Evolutionary conservation across 1,140 invertebrate genomes (phyloP), one percentile per base, ranked within the genome.

Genomic region (Acyrthosiphon pisum): DNA sequence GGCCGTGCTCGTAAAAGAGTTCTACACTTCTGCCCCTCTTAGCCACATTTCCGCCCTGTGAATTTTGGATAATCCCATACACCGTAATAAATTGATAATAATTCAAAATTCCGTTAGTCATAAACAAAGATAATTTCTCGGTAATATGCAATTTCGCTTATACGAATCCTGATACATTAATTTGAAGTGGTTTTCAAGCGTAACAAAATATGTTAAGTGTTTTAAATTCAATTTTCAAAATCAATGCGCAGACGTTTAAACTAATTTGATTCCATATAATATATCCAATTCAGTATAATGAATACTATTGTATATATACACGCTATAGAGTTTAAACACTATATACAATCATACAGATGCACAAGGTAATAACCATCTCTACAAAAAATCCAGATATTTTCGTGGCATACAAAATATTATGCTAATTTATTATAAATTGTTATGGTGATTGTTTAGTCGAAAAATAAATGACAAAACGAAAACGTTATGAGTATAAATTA

Each of bases 41-140:
- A 23, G 20, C 1, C 14, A n/a, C 37, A 76, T 92, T 92, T 41
- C 46, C 76, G 1, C 26, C 26, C n/a, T n/a, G 37, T 35, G 22
- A 46, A 37, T 84, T 93, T 84, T 44, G 30, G 81, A 93, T 93
- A 84, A 92, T 92, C 76, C 35, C 35, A 44, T 56, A 56, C 8
- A 86, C 81, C 46, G 20, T 37, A 50, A 93, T 93, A 83, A 84
- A 93, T 86, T 93, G 91, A 93, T 84, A 92, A 92, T 86, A 93
- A 86, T 86, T 84, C 81, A 86, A 83, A 83, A 83, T 83, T 53
- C 23, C 41, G 56, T 68, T 44, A 90, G n/a, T 53, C 26, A 44
- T 90, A 44, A 68, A 68, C 41, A 48, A 60, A 60, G 53, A 68
- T 90, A 68, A 89, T 89, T 37, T 37, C 53, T 89, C 3, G 35